These are phyloP conservation scores for Pomatostomus ruficeps DNA, from an alignment of 2,113 vertebrate genomes.

Conservation along the genomic window DNA sequence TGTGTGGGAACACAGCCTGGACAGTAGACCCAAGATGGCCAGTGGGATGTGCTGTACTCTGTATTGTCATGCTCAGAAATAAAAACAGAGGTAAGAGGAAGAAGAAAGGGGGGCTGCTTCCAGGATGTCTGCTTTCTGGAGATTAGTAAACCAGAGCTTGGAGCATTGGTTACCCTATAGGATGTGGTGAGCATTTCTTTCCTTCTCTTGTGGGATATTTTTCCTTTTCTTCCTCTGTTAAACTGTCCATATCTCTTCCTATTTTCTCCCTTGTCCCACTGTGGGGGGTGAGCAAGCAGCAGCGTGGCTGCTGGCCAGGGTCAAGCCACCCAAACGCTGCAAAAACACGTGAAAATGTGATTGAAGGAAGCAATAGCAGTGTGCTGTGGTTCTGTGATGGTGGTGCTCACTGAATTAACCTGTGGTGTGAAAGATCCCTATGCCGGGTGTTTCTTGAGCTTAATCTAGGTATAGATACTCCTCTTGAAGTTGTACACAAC, in stretches of 20 bases:
- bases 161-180: not conserved
- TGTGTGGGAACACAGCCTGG: not conserved
- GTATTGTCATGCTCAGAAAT: not conserved
- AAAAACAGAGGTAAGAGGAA: not conserved
- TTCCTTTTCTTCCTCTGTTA: not conserved
- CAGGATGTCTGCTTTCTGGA: not conserved
- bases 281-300: not conserved
- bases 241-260: not conserved
- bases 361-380: not conserved
- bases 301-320: not conserved
- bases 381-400: not conserved
- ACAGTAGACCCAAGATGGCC: rapidly evolving
- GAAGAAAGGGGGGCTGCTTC: not conserved
- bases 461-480: not conserved
- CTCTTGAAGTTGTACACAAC: not conserved
- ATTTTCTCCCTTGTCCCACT: not conserved
- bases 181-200: not conserved
- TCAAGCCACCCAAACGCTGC: not conserved
- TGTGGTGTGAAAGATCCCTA: not conserved
- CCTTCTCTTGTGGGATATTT: not conserved
- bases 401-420: not conserved
- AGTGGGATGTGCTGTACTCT: not conserved
- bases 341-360: not conserved
- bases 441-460: not conserved
- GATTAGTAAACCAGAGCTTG: not conserved